Evolutionary conservation across 2,888 invertebrate genomes (phyloP), one percentile per base, ranked within the genome.

Genomic region (Bombyx huttoni): DNA sequence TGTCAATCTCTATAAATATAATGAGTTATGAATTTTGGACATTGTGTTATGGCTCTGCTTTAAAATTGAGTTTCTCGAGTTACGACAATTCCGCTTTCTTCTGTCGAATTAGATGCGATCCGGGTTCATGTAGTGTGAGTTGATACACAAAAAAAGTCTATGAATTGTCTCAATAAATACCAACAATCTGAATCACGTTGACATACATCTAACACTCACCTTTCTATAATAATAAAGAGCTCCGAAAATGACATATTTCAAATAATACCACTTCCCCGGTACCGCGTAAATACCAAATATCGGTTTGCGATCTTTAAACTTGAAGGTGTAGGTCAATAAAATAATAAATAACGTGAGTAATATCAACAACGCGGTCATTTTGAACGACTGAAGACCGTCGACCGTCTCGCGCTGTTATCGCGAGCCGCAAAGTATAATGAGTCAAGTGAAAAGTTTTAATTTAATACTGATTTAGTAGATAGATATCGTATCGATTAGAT

Each of bases 221-320:
- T 90, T 90, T 67, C 91, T 79, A 54, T 89, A 73, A 62, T 83
- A 85, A 59, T 92, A 83, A 6, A 92, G 53, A 10, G 81, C 59
- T 6, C 86, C 81, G 59, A 93, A 91, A 12, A 86, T 46, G 0
- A 70, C 73, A 75, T 91, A 92, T 73, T 93, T 93, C 35, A 92
- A 51, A 56, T 86, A 87, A 69, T 90, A 93, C 90, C 91, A 92
- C 73, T 90, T 91, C 33, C 92, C 92, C 0, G 90, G 90, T 54
- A 89, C 89, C 0, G 82, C 76, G 65, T 93, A 93, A 0, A 92
- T 75, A 1, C 91, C 91, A 47, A 90, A 84, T 51, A 92, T 89
- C 7, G 91, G 90, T 49, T 85, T 75, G 0, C 83, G 78, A 34
- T 89, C 78, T 56, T 80, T 79, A 53, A 63, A 68, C 54, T 67